phyloP scores from a whole-genome alignment of 2,797 vertebrate species.

The Hemibagrus guttatus region DNA sequence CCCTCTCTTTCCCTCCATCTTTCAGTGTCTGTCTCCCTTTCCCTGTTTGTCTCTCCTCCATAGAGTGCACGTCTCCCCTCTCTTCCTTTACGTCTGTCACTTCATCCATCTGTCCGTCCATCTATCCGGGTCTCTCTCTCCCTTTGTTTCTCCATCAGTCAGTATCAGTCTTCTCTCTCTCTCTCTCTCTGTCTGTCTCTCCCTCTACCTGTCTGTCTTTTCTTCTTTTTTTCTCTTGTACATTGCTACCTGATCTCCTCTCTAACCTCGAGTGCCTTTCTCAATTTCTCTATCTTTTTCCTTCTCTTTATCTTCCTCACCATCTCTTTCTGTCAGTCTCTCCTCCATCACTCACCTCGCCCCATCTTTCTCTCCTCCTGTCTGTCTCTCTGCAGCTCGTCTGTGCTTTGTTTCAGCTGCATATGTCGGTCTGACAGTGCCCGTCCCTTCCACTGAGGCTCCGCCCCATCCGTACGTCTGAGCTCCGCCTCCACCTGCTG shows the following conservation, averaged over 20 bases:
- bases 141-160: too few species aligned
- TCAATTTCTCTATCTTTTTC: neutral
- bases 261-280: neutral
- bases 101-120: neutral
- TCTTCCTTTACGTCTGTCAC: neutral
- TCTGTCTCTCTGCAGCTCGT: slow-evolving; percentile 1
- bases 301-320: neutral
- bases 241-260: too few species aligned
- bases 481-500: slow-evolving; percentile 92
- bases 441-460: slow-evolving; percentile 59
- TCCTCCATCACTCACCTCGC: neutral
- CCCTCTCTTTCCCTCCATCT: neutral
- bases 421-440: neutral
- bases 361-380: slow-evolving; percentile 18
- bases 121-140: too few species aligned
- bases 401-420: slow-evolving; percentile 4
- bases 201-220: neutral
- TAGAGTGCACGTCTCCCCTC: neutral
- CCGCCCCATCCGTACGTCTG: slow-evolving; percentile 79
- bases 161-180: neutral
- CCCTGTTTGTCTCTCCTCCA: neutral
- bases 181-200: neutral
- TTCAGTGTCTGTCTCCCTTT: neutral
- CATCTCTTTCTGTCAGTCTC: too few species aligned
- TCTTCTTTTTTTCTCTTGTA: too few species aligned